phyloP scores from a whole-genome alignment of 2,113 vertebrate species.

The Pandion haliaetus region DNA sequence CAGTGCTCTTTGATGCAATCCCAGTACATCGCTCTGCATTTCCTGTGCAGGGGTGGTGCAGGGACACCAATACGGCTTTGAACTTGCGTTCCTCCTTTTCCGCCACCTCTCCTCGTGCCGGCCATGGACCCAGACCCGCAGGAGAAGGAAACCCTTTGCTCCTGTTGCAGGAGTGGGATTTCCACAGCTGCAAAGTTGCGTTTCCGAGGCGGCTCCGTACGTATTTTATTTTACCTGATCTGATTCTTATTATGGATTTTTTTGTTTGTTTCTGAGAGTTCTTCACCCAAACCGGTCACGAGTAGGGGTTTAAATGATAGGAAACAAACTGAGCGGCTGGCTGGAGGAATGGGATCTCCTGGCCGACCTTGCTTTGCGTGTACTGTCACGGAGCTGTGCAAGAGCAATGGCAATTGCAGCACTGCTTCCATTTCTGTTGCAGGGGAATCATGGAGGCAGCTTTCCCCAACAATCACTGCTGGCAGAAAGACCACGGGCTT shows the following conservation, averaged over 20 bases:
- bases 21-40: neutral
- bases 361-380: neutral
- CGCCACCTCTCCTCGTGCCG: accelerated
- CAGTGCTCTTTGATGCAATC: neutral
- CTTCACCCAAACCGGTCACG: neutral
- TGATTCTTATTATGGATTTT: neutral
- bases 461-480: neutral
- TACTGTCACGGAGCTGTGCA: neutral
- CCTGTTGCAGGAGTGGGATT: neutral
- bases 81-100: neutral
- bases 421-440: neutral
- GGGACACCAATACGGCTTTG: neutral
- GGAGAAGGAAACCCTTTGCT: neutral
- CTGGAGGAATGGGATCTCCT: neutral
- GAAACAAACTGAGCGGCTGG: neutral
- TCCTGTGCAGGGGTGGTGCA: neutral
- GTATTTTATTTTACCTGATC: neutral
- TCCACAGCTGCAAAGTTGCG: neutral
- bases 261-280: neutral
- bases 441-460: neutral
- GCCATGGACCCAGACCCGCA: accelerated
- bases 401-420: neutral
- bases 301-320: neutral
- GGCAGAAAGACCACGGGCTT: neutral
- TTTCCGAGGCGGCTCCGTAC: neutral